phyloP scores from a whole-genome alignment of 1,140 invertebrate species.

The Sminthurides bifidus region DNA sequence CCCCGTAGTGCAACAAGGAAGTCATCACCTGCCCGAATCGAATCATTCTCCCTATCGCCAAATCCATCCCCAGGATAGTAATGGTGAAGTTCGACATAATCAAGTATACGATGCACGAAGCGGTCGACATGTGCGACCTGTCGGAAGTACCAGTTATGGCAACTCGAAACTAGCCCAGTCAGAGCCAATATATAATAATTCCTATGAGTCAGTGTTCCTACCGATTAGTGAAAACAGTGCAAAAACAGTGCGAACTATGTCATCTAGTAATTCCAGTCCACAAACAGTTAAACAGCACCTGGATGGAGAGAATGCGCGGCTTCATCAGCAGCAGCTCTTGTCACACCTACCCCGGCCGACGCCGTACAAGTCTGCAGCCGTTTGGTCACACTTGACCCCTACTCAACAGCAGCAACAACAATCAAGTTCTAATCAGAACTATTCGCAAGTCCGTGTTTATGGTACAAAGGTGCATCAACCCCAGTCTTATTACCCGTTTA shows the following conservation, averaged over 20 bases:
- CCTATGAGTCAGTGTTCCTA: conserved; percentile 17
- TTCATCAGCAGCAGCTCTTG: conserved; percentile 46
- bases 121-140: not conserved
- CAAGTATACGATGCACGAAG: not conserved
- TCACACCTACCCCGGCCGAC: conserved; percentile 33
- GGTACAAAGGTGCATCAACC: conserved; percentile 10
- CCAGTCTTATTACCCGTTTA: conserved; percentile 29
- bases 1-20: not conserved
- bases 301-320: conserved; percentile 42
- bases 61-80: not conserved
- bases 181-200: conserved; percentile 8
- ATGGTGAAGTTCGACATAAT: not conserved
- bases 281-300: conserved; percentile 47
- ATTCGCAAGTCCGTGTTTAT: too few species aligned
- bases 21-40: not conserved
- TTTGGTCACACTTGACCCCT: conserved; percentile 17
- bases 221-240: not conserved
- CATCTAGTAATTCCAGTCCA: not conserved
- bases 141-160: not conserved
- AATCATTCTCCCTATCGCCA: not conserved
- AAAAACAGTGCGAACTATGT: conserved; percentile 5
- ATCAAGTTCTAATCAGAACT: not conserved
- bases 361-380: conserved; percentile 31
- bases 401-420: conserved; percentile 9
- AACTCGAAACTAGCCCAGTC: not conserved